A percentile compares a stretch with the other conserved stretches of the same genome.
Conservation (phyloP, 2,797 vertebrate species). For the Cyprinella venusta region DNA sequence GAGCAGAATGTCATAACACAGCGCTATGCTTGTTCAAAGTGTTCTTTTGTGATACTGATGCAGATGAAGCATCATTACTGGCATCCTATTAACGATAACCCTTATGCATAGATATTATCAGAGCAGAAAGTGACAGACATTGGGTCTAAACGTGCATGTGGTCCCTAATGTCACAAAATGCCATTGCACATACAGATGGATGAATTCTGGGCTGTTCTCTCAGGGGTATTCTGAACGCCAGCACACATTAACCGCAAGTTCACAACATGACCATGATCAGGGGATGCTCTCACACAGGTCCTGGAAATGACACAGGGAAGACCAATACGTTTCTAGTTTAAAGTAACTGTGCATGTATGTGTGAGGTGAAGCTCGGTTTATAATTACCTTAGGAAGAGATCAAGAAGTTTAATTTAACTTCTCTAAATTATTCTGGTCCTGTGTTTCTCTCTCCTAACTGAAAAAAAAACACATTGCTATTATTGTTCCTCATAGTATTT, state of each 20-base stretch:
- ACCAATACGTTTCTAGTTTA: conserved; percentile 32
- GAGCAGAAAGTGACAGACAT: not conserved
- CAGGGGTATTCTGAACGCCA: conserved; percentile 29
- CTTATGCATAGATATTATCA: not conserved
- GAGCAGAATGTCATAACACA: too few species aligned
- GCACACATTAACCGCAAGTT: conserved; percentile 36
- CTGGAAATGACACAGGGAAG: conserved; percentile 38
- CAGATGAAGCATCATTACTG: not conserved
- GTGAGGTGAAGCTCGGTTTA: conserved; percentile 45
- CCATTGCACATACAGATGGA: conserved; percentile 26
- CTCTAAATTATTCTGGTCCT: conserved; percentile 40
- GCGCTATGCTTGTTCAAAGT: too few species aligned
- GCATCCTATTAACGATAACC: not conserved
- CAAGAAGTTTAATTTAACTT: conserved; percentile 41
- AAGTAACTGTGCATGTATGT: conserved; percentile 46
- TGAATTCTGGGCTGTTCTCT: conserved; percentile 9
- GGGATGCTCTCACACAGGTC: conserved; percentile 22
- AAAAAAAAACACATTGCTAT: not conserved
- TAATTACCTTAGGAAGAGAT: conserved; percentile 56
- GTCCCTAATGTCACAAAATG: conserved; percentile 41
- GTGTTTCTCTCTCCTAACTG: conserved; percentile 49
- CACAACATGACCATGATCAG: conserved; percentile 24
- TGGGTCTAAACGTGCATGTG: not conserved
- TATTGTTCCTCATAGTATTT: not conserved
- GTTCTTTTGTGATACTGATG: too few species aligned